Base-by-base conservation (phyloP, 2,797 vertebrate genomes). In the Chromis chromis region DNA sequence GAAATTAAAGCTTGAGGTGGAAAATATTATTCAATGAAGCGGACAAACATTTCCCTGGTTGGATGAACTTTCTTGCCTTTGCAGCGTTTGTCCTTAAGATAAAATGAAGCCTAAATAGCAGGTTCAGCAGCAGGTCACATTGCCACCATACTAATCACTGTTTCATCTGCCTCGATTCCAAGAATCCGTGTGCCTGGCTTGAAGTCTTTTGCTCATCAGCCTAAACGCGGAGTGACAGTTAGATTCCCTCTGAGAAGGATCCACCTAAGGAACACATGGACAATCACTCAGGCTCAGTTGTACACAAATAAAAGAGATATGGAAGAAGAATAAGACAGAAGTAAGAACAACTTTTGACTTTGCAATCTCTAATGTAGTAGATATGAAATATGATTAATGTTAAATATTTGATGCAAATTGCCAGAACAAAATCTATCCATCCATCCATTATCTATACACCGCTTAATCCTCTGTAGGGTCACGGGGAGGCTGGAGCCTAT, bases 191-290 rank as follows among this genome's bases (percentile, higher is more conserved):
- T 14, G 3, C 16, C 13, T 67, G 75, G 64, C 58, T n/a, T 24
- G 24, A 7, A 4, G 63, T 63, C 55, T 12, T 70, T 31, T 58
- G 25, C 69, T 52, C 55, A n/a, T 4, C 65, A 48, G 25, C 27
- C 14, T 17, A 56, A 69, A 79, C 25, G 9, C 70, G 63, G 76
- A 1, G 28, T 79, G 78, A 86, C 77, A 58, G 40, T 11, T 16
- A 14, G 64, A 73, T 67, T 84, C 63, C 53, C 27, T 73, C 24
- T 49, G 58, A 67, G 27, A 17, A 66, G 55, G 70, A 60, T 75
- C 0, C 31, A 52, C 61, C 25, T 3, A 1, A 11, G 25, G 22
- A 54, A 46, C 54, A 6, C 0, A 13, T 9, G 17, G 21, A 10
- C 3, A 1, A 50, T 19, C 56, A 46, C 17, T 16, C 13, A 50